Evolutionary conservation across 2,888 invertebrate species (phyloP), one percentile per base, ranked within the genome.

Genomic region (Bellardia bayeri): DNA sequence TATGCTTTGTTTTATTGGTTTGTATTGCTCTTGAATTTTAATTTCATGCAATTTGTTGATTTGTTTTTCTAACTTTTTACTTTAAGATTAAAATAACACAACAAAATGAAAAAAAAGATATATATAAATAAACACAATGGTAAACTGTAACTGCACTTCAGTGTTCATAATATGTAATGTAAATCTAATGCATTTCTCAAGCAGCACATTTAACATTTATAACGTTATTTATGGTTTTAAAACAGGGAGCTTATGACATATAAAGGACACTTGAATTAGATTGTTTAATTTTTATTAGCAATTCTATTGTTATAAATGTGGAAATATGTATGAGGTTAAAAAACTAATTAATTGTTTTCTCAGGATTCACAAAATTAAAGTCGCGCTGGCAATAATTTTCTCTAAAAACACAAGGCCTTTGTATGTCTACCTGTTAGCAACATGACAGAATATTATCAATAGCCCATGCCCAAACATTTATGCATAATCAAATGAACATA

Each of bases 31-130:
- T 87, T 85, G 82, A 87, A 82, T 87, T 87, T 85, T 79, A 85
- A 87, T 85, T 85, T 85, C 64, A 87, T 87, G 30, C 84, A 81
- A 84, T 87, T 87, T 87, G 87, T 79, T 85, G 85, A 87, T 87
- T 85, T 87, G 82, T 85, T 79, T 64, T 82, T 79, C 40, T 40
- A 71, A 80, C 78, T 63, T 78, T 72, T 78, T 68, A 8, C 68
- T 75, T 37, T 8, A 42, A 80, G 66, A 16, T 51, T 23, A 68
- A 63, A 56, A 16, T 13, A 58, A 79, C 11, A 61, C 33, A 37
- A 23, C 23, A 49, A 72, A 71, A 14, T 66, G 23, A 8, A 72
- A 30, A 13, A 30, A 30, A 23, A 23, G 0, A 42, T 2, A 54
- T 42, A 72, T 7, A 37, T 37, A 79, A 81, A 45, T 4, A 63